Base-by-base conservation (phyloP, 2,888 invertebrate species). In the Eupithecia insigniata region DNA sequence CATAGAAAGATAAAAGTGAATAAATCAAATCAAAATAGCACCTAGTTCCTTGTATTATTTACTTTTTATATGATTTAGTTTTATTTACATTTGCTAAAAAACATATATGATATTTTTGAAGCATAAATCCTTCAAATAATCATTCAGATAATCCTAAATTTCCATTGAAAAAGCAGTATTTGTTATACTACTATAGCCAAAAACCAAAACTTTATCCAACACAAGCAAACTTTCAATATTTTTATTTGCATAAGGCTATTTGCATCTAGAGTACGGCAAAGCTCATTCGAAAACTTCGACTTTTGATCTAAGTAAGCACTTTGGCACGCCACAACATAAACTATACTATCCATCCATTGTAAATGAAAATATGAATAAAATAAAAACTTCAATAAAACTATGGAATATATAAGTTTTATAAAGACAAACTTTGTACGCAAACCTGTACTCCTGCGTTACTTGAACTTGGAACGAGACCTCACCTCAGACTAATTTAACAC, bases 271-370 rank as follows among this genome's bases (percentile, higher is more conserved):
- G 64, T 51, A 62, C 36, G 60, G 68, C 16, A 36, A 39, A 70
- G 62, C 51, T 65, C 72, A 34, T 71, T 68, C 22, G 71, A 36
- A 69, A 75, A 69, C 66, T 70, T 75, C 61, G 14, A 62, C 70
- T 55, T 72, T 75, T 67, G 61, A 70, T 70, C 66, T 69, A 61
- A 75, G 73, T 72, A 69, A 76, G 79, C 76, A 67, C 34, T 69
- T 64, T 66, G 71, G 51, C 61, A 70, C 10, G 4, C 34, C 10
- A 61, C 3, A 34, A 32, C 39, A 4, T 39, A 3, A 18, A 39
- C 39, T 16, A 14, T 18, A 39, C 18, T 39, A 36, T 34, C 2
- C 10, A 10, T 34, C 10, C n/a, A n/a, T n/a, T n/a, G 5, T 34
- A 34, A 34, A 7, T 34, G 8, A 8, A 39, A 1, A 39, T 39